These are phyloP conservation scores for Aleiodes alternator DNA, from an alignment of 2,888 invertebrate species.

Conservation along the genomic window DNA sequence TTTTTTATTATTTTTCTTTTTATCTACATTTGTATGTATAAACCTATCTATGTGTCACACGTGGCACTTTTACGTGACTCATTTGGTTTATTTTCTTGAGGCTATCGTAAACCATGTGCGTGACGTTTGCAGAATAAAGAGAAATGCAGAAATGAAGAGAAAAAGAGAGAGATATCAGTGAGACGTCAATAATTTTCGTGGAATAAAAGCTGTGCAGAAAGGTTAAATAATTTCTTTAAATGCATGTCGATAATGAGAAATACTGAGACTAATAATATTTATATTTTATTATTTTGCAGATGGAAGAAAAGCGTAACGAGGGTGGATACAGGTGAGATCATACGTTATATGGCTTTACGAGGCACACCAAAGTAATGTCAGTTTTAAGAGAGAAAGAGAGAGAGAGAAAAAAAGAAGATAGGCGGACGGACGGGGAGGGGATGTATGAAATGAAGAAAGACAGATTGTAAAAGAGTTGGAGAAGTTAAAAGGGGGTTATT, in stretches of 20 bases:
- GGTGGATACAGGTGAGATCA: slow-evolving; percentile 58
- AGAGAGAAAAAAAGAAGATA: slow-evolving; percentile 28
- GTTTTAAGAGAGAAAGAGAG: not conserved
- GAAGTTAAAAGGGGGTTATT: slow-evolving; percentile 45
- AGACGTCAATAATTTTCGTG: not conserved
- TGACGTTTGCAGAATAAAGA: not conserved
- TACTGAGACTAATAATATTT: not conserved
- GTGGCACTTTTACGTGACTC: slow-evolving; percentile 19
- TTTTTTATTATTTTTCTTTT: not conserved
- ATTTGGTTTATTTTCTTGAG: slow-evolving; percentile 21
- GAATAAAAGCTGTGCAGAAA: not conserved
- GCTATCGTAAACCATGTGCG: slow-evolving; percentile 23
- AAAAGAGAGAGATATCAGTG: not conserved
- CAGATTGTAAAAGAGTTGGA: slow-evolving; percentile 32
- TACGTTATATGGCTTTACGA: slow-evolving; percentile 68
- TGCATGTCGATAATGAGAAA: not conserved
- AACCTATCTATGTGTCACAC: slow-evolving; percentile 17
- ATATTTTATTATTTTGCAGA: slow-evolving; percentile 1
- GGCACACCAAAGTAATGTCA: slow-evolving; percentile 53
- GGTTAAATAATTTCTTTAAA: not conserved
- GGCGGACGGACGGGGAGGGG: slow-evolving; percentile 10
- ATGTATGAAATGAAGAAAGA: slow-evolving; percentile 19
- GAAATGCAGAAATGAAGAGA: not conserved
- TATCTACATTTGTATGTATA: not conserved
- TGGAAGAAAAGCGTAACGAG: slow-evolving; percentile 58